Conservation (phyloP, 2,888 invertebrate genomes). For the Oscheius sp. region DNA sequence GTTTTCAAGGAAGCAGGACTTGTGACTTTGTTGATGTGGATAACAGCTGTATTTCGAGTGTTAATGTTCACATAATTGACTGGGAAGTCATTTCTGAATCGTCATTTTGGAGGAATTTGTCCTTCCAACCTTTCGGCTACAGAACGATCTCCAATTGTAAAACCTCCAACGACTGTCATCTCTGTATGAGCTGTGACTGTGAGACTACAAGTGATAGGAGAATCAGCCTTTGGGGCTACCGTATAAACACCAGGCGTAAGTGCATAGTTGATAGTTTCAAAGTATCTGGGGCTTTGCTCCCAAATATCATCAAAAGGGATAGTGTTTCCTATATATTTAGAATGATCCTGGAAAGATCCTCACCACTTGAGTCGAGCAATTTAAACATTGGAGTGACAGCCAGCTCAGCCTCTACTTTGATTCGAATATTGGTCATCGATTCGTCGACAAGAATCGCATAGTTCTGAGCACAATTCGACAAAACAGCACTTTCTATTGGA, state of each 20-base stretch:
- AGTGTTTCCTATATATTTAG: not conserved
- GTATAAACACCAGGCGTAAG: slow-evolving; percentile 44
- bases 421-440: slow-evolving; percentile 42
- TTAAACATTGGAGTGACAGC: slow-evolving; percentile 44
- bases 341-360: not conserved
- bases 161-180: slow-evolving; percentile 46
- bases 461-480: slow-evolving; percentile 43
- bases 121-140: slow-evolving; percentile 16
- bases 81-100: slow-evolving; percentile 47
- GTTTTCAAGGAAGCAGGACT: slow-evolving; percentile 19
- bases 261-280: slow-evolving; percentile 22
- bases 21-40: slow-evolving; percentile 8
- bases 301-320: not conserved
- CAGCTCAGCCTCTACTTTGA: slow-evolving; percentile 41
- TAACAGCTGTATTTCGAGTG: not conserved
- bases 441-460: slow-evolving; percentile 51
- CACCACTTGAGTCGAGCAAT: slow-evolving; percentile 44
- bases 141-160: slow-evolving; percentile 34
- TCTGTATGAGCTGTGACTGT: slow-evolving; percentile 33
- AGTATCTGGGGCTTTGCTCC: not conserved
- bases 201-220: slow-evolving; percentile 40
- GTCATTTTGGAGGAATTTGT: not conserved
- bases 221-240: slow-evolving; percentile 41
- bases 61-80: not conserved
- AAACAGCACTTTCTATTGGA: slow-evolving; percentile 39